These are phyloP conservation scores for Arion vulgaris DNA, from an alignment of 1,140 invertebrate species.

Conservation along the genomic window DNA sequence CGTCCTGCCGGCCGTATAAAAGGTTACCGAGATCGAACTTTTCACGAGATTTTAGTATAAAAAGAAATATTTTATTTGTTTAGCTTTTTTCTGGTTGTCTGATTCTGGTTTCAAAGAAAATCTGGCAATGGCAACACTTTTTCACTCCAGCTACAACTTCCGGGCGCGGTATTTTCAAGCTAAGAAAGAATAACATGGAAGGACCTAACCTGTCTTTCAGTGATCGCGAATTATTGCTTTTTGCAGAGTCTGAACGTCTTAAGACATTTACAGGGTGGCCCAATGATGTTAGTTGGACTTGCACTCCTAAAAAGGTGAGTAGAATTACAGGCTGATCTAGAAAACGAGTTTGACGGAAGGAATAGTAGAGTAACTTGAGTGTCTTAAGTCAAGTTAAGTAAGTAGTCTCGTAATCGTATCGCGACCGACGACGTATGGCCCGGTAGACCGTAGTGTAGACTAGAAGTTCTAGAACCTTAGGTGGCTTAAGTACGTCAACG, in stretches of 20 bases:
- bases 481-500: background rate
- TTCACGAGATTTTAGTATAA: too few species aligned
- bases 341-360: too few species aligned
- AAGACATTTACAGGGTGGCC: background rate
- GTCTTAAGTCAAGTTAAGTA: too few species aligned
- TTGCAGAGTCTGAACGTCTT: background rate
- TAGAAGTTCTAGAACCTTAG: background rate
- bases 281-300: background rate
- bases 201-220: background rate
- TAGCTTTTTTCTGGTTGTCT: too few species aligned
- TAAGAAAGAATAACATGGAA: background rate
- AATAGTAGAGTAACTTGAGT: too few species aligned
- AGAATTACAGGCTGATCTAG: background rate
- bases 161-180: background rate
- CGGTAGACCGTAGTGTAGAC: background rate
- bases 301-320: background rate
- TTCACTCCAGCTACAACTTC: background rate
- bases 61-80: too few species aligned
- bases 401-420: background rate
- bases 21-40: too few species aligned
- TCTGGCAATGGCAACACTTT: too few species aligned
- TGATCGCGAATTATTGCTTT: background rate
- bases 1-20: too few species aligned
- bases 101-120: too few species aligned
- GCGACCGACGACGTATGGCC: background rate